Evolutionary conservation across 2,797 vertebrate species (phyloP), one percentile per base, ranked within the genome.

Genomic region (Gouania willdenowi): DNA sequence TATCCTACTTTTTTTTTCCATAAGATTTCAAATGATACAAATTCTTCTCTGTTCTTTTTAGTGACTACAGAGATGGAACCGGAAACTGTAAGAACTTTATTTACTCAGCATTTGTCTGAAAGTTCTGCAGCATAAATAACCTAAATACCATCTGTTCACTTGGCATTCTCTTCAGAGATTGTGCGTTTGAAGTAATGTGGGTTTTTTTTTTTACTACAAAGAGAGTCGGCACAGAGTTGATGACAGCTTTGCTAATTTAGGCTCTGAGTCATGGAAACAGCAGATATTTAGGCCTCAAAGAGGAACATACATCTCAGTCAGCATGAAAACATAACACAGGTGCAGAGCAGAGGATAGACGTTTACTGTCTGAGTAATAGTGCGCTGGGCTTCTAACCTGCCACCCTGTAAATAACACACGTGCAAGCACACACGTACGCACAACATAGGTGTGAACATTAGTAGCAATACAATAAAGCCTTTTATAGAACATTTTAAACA

Each of bases 211-310:
- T 61, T 19, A 54, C 50, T 48, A 63, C 72, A 77, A 73, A 68
- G 54, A 36, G 28, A 33, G 40, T 46, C 1, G 17, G 48, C 37
- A 60, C 52, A 38, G 53, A 42, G 63, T 59, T 54, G 48, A 63
- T 51, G 58, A 55, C 44, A 44, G 51, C 36, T 54, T 65, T 35
- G 35, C 74, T 71, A 57, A 77, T 81, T 70, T 63, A 43, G 67
- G 48, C 51, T 58, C 27, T 79, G 73, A 80, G 48, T 82, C 73
- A 85, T 57, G 55, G 61, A 77, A 77, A 75, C 51, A 53, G 59
- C 67, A 28, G 53, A 68, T 68, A 40, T 61, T 50, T 41, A 27
- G 28, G 35, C 48, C 55, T 20, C 53, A 5, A 41, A 58, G 52
- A 63, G 67, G 33, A 69, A 47, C 50, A 62, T 44, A 64, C 52